A percentile compares a stretch with the other conserved stretches of the same genome.
phyloP scores from a whole-genome alignment of 2,797 vertebrate species.

The Micrastur ruficollis region DNA sequence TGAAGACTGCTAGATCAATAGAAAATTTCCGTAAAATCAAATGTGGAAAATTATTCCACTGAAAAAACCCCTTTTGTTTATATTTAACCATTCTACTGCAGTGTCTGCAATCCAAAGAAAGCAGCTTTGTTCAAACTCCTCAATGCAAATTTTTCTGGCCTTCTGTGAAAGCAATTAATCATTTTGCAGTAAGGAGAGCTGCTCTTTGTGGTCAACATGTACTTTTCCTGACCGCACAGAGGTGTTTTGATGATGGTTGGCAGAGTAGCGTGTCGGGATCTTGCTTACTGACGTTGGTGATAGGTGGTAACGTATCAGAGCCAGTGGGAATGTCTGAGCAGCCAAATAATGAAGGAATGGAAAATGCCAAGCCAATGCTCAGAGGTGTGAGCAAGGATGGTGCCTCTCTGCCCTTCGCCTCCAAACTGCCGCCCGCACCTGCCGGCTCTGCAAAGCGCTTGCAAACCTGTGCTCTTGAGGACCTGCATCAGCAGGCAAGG shows the following conservation, averaged over 20 bases:
- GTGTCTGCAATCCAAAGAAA: not conserved
- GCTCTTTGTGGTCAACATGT: not conserved
- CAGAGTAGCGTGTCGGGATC: slow-evolving; percentile 5
- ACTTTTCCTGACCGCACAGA: not conserved
- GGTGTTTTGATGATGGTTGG: slow-evolving; percentile 41
- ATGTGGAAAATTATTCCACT: not conserved
- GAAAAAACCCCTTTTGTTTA: not conserved
- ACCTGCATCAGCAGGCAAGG: not conserved
- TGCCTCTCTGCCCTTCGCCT: not conserved
- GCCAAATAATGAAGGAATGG: not conserved
- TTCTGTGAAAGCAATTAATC: not conserved
- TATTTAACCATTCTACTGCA: not conserved
- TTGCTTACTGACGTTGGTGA: not conserved
- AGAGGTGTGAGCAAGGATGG: not conserved
- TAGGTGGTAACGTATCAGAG: not conserved
- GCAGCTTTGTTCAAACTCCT: not conserved
- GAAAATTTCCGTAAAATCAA: not conserved
- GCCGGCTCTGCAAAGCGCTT: not conserved
- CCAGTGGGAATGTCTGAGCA: not conserved
- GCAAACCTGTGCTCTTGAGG: not conserved
- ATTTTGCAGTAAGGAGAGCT: not conserved
- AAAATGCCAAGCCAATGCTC: not conserved
- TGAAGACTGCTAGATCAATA: not conserved
- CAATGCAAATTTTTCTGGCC: not conserved
- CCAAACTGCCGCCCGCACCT: not conserved